Base-by-base conservation (phyloP, 2,113 vertebrate species). In the Oriolus oriolus region DNA sequence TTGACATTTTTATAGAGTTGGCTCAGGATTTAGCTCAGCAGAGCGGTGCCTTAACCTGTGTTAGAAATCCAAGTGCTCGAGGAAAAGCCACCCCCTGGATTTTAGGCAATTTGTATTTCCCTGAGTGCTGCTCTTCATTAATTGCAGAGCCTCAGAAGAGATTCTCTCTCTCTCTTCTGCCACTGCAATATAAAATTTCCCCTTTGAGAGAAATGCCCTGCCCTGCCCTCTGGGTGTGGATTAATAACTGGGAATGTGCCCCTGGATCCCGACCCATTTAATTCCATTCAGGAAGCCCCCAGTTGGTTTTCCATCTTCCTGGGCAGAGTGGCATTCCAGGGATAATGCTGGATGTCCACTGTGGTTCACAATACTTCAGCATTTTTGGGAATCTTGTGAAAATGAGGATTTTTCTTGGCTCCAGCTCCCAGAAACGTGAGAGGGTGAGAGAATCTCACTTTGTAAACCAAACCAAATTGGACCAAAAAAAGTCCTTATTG, bases 211-310 rank as follows among this genome's bases (percentile, higher is more conserved):
- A 28, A 41, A 30, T 77, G n/a, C 60, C 47, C 27, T 61, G 19
- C 41, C 80, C 5, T 82, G 24, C 39, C 56, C 57, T 44, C 45
- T 54, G 87, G 22, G 39, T 27, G 2, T 28, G 91, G 75, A n/a
- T 84, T 47, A 27, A 37, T 75, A 71, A 75, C 19, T 39, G 80
- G 80, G 60, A 66, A 37, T 81, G 50, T 89, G 83, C 27, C 91
- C 53, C 76, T 54, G 90, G 45, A 66, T 83, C 35, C 92, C 94
- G 79, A 65, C 37, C 86, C 39, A 73, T 49, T 90, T 73, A 15
- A 49, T 39, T 92, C 54, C 16, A 22, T 56, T 14, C 26, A 39
- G n/a, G 6, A 31, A 60, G 30, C 35, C 59, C 74, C 39, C 86
- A 47, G 44, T 7, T 66, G 41, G 35, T 74, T 50, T 60, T 64